Conservation (phyloP, 2,888 invertebrate genomes). For the Timema podura region DNA sequence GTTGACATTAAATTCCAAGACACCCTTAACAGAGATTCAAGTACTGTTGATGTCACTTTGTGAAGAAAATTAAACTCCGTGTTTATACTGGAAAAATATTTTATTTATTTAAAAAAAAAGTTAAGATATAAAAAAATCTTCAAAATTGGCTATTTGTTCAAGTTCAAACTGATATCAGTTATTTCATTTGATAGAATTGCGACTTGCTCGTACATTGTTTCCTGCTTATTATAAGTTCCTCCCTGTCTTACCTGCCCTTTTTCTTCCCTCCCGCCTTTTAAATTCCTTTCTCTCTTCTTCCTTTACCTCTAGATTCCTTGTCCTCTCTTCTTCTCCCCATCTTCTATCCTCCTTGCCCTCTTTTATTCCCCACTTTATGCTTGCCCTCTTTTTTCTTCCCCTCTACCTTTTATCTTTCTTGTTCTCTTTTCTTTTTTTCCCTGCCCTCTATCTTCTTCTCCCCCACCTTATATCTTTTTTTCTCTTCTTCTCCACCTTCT, state of each 20-base stretch:
- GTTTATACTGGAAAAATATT: no score
- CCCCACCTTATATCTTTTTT: neutral
- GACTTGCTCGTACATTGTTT: neutral
- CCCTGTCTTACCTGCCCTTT: neutral
- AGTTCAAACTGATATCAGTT: neutral
- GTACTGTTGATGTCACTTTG: no score
- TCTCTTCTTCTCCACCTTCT: neutral
- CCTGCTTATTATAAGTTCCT: neutral
- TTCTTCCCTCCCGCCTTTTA: neutral
- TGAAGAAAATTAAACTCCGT: no score
- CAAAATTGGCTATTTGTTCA: no score
- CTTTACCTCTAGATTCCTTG: neutral
- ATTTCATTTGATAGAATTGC: neutral
- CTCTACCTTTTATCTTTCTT: no score
- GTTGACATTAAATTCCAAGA: no score
- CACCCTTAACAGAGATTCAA: no score
- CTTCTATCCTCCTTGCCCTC: neutral
- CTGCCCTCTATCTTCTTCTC: neutral
- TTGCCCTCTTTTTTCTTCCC: no score
- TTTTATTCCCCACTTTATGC: neutral
- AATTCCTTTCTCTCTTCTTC: neutral
- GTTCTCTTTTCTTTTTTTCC: neutral
- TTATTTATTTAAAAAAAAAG: no score
- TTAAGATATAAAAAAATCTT: no score
- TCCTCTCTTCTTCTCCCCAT: neutral